Conservation (phyloP, 1,140 invertebrate genomes). For the Neomicropteryx cornuta region DNA sequence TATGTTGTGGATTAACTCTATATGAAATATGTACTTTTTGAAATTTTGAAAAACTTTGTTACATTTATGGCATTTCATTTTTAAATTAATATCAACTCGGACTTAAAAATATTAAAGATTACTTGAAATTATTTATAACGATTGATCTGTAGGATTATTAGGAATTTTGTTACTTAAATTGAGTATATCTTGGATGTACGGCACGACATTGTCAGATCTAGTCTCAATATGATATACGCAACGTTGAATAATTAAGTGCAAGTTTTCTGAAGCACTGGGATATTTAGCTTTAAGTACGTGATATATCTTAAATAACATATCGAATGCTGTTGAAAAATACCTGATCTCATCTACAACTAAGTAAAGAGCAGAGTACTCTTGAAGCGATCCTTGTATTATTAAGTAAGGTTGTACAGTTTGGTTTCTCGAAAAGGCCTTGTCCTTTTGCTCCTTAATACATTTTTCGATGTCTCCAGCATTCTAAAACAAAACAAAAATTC, state of each 20-base stretch:
- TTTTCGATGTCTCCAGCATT: neutral
- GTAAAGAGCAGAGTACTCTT: neutral
- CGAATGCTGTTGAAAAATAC: constrained; percentile 1
- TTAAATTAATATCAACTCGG: too few relatives aligned
- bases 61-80: too few relatives aligned
- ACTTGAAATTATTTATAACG: too few relatives aligned
- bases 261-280: neutral
- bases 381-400: neutral
- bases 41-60: neutral
- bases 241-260: neutral
- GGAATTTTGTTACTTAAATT: neutral
- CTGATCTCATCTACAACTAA: constrained; percentile 1
- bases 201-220: neutral
- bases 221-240: neutral
- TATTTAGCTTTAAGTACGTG: neutral
- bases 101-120: too few relatives aligned
- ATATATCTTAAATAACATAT: neutral
- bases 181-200: neutral
- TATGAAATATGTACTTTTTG: neutral
- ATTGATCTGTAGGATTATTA: neutral
- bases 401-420: constrained; percentile 1
- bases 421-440: neutral
- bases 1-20: neutral
- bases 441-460: neutral
- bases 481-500: neutral